These are phyloP conservation scores for Petrocephalus microphthalmus DNA, from an alignment of 2,113 vertebrate species.

Conservation along the genomic window DNA sequence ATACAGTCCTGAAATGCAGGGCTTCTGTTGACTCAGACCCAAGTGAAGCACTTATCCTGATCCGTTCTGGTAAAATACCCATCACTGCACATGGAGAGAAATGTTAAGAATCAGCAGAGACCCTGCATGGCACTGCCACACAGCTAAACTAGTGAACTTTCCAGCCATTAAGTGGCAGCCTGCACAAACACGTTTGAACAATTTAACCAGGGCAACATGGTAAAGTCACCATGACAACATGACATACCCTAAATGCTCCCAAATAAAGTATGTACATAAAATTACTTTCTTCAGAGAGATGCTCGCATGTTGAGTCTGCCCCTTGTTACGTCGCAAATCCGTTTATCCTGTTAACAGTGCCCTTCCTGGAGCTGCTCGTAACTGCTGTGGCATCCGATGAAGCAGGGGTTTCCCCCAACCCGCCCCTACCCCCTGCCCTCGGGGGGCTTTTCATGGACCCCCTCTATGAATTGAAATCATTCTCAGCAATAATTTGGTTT, in stretches of 20 bases:
- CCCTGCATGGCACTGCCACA: background rate
- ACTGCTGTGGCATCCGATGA: conserved; percentile 11
- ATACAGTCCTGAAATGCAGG: background rate
- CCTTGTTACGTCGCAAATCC: conserved; percentile 22
- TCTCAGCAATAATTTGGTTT: conserved; percentile 16
- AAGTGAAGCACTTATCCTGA: background rate
- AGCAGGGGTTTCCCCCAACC: conserved; percentile 10
- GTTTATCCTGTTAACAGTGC: conserved; percentile 25
- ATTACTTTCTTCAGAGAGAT: conserved; percentile 11
- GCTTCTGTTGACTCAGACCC: background rate
- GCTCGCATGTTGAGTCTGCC: background rate
- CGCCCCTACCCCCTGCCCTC: background rate
- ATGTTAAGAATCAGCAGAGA: background rate
- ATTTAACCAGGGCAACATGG: conserved; percentile 5
- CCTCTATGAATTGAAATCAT: conserved; percentile 24
- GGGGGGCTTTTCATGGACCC: background rate
- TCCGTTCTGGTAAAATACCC: background rate
- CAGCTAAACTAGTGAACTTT: background rate
- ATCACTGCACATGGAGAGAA: background rate
- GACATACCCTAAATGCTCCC: conserved; percentile 9
- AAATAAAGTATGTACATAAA: conserved; percentile 1
- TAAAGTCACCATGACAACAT: conserved; percentile 1
- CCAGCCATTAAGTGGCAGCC: background rate
- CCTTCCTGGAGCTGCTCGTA: conserved; percentile 25
- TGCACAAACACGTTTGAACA: background rate